Evolutionary conservation across 2,888 invertebrate species (phyloP), one percentile per base, ranked within the genome.

Genomic region (Bhutanitis thaidina): DNA sequence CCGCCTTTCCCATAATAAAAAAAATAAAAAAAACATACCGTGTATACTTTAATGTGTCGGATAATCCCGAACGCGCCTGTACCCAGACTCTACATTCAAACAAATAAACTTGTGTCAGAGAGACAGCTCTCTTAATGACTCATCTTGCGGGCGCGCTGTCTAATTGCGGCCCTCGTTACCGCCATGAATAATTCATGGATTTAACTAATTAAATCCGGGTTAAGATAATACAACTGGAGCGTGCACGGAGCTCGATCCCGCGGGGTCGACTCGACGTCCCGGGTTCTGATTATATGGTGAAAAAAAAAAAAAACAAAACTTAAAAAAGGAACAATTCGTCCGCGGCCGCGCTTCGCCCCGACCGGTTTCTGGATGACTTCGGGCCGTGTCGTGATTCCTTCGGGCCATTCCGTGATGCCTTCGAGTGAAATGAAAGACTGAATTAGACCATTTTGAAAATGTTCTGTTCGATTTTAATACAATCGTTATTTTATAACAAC

Each of bases 161-260:
- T 48, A 48, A 41, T 41, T 35, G 27, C 40, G 16, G 40, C 46
- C 27, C 38, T 15, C 25, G 27, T 25, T 20, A 13, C 12, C 27
- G 40, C 34, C 38, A 61, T 63, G 59, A 59, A 63, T 63, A 54
- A 61, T 62, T 56, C 58, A 61, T 59, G 34, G 52, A 45, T 48
- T 48, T 39, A 52, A 50, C 54, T 57, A 61, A 62, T 61, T 59
- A 59, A 57, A 58, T 56, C 37, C 53, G 45, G 49, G 38, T 47
- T 52, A 51, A 55, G 49, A 58, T 56, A 54, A 43, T 53, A 48
- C 37, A 35, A 49, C 12, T 44, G 27, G 37, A 52, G 52, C 45
- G 53, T 43, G 49, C 20, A 35, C 5, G 34, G 34, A 34, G 5
- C 12, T 12, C 12, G 7, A 29, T 7, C 16, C 13, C 8, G 27